Base-by-base conservation (phyloP, 2,888 invertebrate genomes). In the Idaea straminata region DNA sequence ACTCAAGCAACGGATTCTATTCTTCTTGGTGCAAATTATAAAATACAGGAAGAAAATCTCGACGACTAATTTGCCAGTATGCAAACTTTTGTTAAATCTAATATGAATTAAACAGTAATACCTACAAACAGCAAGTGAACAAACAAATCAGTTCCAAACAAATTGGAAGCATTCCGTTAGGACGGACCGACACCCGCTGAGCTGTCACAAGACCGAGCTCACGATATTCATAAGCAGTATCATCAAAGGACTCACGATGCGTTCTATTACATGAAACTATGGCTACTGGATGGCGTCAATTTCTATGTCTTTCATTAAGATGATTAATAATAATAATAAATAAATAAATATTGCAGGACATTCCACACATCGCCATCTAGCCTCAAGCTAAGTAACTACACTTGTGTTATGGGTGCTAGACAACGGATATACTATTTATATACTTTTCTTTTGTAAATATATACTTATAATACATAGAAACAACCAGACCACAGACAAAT, bases 151-250 rank as follows among this genome's bases (percentile, higher is more conserved):
- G 62, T 64, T 62, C 34, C 15, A 36, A 71, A 76, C 70, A 70
- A 70, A 76, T 78, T 77, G 70, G 74, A 67, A 69, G 72, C 74
- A 75, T 81, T 76, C 78, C 79, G 67, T 75, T 75, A 73, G 74
- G 68, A 67, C 75, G 74, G 74, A 72, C 69, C 70, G 75, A 76
- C 77, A 65, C 78, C 74, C 73, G 72, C 74, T 73, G 69, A 74
- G 77, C 83, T 85, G 87, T 86, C 87, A 83, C 72, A 71, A 70
- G 72, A 69, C 69, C 73, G 77, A 74, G 75, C 74, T 77, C 76
- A 81, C 82, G 80, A 87, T 90, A 90, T 91, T 89, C 90, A 89
- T 89, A 89, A 88, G 84, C 80, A 87, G 78, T 73, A 84, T 86
- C 88, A 89, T 89, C 91, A 90, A 90, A 90, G 77, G 73, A 76